A percentile compares a stretch with the other conserved stretches of the same genome.
These are phyloP conservation scores for Clusia tigrina DNA, from an alignment of 2,888 invertebrate species.

Conservation along the genomic window DNA sequence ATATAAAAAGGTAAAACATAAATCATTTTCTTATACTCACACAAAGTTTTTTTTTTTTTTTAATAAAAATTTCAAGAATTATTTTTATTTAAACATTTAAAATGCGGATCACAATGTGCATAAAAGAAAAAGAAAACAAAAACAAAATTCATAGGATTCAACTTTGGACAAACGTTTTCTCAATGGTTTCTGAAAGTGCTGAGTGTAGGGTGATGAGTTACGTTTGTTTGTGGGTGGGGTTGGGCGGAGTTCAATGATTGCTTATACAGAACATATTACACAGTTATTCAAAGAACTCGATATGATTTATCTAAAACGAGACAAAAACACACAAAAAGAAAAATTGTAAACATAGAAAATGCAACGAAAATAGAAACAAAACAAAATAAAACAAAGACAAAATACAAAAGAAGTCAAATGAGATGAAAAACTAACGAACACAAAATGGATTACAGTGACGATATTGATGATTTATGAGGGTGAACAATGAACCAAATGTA, in stretches of 20 bases:
- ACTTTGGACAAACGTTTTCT: slow-evolving; percentile 1
- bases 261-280: slow-evolving; percentile 6
- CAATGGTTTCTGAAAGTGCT: neutral
- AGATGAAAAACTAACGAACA: too few species aligned
- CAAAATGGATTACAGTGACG: too few species aligned
- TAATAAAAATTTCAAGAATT: neutral
- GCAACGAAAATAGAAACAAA: slow-evolving; percentile 35
- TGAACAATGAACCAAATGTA: too few species aligned
- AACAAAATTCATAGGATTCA: slow-evolving; percentile 11
- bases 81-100: slow-evolving; percentile 8
- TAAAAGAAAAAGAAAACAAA: slow-evolving; percentile 15
- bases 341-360: too few species aligned
- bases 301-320: slow-evolving; percentile 61
- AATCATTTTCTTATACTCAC: slow-evolving; percentile 9
- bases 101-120: slow-evolving; percentile 12
- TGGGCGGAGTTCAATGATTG: slow-evolving; percentile 32
- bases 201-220: slow-evolving; percentile 11
- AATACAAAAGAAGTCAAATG: slow-evolving; percentile 29
- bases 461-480: too few species aligned
- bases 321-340: slow-evolving; percentile 34
- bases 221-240: slow-evolving; percentile 33
- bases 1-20: too few species aligned
- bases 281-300: slow-evolving; percentile 51
- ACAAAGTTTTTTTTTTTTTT: too few species aligned
- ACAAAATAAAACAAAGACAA: slow-evolving; percentile 31